These are phyloP conservation scores for Branchellion lobata DNA, from an alignment of 2,888 invertebrate species.

Conservation along the genomic window DNA sequence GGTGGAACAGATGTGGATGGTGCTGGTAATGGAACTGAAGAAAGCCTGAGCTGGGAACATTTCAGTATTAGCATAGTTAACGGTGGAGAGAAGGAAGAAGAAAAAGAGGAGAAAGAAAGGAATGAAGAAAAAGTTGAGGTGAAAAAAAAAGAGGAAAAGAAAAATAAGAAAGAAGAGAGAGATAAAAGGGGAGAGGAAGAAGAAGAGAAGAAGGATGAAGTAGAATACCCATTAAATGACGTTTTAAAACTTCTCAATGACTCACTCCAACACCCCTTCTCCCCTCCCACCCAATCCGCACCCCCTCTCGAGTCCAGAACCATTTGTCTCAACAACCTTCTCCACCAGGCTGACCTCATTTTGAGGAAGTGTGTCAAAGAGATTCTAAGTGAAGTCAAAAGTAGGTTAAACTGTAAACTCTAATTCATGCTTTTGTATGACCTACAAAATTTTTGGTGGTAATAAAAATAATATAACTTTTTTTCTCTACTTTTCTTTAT, in stretches of 20 bases:
- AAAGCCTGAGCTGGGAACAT: background rate
- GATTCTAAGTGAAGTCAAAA: background rate
- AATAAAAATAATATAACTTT: too few relatives aligned
- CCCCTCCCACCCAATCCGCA: background rate
- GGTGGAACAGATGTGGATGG: background rate
- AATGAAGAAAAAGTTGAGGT: too few relatives aligned
- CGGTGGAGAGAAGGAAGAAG: background rate
- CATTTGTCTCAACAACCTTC: background rate
- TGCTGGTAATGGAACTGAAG: background rate
- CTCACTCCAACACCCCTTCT: background rate
- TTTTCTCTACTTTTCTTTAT: too few relatives aligned
- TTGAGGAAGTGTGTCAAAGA: slow-evolving; percentile 21
- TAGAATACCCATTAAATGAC: background rate
- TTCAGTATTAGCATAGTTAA: background rate
- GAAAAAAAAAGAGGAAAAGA: too few relatives aligned
- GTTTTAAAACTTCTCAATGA: background rate
- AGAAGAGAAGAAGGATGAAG: background rate
- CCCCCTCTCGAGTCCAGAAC: background rate
- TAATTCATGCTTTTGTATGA: too few relatives aligned
- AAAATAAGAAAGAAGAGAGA: slow-evolving; percentile 12
- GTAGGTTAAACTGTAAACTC: background rate
- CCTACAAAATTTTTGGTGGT: too few relatives aligned
- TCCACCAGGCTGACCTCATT: slow-evolving; percentile 36
- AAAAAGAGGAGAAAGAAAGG: background rate
- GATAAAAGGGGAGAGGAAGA: too few relatives aligned